Conservation (phyloP, 2,113 vertebrate species). For the Collichthys lucidus region DNA sequence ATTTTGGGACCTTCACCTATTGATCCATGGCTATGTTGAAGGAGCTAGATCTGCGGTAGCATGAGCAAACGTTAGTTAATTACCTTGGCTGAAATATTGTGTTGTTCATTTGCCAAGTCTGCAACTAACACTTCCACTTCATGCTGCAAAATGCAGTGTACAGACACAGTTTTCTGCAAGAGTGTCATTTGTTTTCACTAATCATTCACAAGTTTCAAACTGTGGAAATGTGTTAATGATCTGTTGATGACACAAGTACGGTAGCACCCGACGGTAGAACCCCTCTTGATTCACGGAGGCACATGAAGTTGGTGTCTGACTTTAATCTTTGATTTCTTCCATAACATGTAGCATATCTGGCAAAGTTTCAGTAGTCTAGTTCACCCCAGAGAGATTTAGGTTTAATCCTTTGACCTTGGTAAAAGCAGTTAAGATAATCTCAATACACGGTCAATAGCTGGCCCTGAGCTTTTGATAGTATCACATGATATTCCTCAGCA, state of each 20-base stretch:
- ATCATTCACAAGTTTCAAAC: conserved; percentile 2
- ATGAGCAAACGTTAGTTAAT: background rate
- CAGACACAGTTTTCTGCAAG: background rate
- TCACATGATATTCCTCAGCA: background rate
- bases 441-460: background rate
- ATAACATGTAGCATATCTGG: background rate
- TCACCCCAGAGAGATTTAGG: background rate
- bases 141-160: background rate
- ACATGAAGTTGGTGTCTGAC: background rate
- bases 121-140: background rate
- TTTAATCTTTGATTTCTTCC: background rate
- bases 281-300: background rate
- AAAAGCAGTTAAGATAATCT: background rate
- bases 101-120: background rate
- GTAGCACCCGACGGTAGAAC: background rate
- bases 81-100: background rate
- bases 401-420: conserved; percentile 9
- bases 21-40: background rate
- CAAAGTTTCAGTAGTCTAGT: background rate
- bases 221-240: background rate
- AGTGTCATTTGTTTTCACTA: conserved; percentile 4
- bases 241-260: conserved; percentile 8
- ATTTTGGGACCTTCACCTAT: conserved; percentile 3
- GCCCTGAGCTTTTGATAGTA: background rate
- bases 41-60: background rate